Evolutionary conservation across 1,140 invertebrate genomes (phyloP).

Genomic region (Ladona fulva): DNA sequence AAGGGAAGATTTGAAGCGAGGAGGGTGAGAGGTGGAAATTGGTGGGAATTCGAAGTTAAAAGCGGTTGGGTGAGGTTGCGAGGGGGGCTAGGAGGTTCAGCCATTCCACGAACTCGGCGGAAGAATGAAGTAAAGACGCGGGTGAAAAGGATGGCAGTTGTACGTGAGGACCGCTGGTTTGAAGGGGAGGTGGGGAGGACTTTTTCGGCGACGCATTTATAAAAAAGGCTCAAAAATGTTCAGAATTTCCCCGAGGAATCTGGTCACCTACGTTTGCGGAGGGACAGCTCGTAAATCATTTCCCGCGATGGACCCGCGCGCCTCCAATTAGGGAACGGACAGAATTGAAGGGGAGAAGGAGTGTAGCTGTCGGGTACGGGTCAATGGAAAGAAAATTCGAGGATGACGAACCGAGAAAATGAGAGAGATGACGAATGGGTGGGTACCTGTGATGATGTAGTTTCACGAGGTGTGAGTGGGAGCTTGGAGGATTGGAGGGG

Average conservation of each 20-base stretch:
- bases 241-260: not conserved
- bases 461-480: no score
- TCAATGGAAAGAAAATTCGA: not conserved
- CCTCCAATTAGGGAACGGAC: not conserved
- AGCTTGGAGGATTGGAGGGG: no score
- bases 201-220: not conserved
- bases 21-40: not conserved
- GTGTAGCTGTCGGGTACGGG: not conserved
- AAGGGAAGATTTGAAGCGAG: not conserved
- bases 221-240: constrained; percentile 4
- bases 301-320: not conserved
- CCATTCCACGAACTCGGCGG: not conserved
- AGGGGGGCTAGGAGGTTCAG: not conserved
- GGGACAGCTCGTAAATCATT: not conserved
- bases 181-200: not conserved
- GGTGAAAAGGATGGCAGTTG: not conserved
- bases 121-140: no score
- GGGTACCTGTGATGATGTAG: no score
- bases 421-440: no score
- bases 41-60: not conserved
- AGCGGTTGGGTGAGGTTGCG: not conserved
- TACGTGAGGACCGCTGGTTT: not conserved
- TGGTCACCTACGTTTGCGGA: not conserved
- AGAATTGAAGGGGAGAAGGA: not conserved
- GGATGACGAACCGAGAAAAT: not conserved